Conservation (phyloP, 2,113 vertebrate genomes). For the Mungos mungo region DNA sequence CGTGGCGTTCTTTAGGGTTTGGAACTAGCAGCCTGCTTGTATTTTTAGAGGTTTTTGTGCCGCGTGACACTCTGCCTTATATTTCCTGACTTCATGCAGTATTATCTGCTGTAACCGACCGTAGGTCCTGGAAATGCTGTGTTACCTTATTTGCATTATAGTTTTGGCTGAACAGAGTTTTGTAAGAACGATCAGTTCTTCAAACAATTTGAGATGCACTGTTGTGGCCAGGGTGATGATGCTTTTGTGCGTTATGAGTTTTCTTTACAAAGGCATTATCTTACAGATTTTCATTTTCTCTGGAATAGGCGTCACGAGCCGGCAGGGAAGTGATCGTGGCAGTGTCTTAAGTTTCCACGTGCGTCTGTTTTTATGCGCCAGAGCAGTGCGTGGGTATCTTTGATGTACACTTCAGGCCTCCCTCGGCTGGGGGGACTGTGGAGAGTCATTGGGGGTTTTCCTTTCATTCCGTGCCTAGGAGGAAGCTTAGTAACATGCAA, state of each 20-base stretch:
- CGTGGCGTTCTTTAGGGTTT: not conserved
- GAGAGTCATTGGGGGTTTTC: not conserved
- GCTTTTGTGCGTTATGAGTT: not conserved
- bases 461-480: not conserved
- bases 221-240: not conserved
- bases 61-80: not conserved
- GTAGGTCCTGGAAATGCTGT: not conserved
- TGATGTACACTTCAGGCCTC: not conserved
- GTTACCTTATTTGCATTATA: not conserved
- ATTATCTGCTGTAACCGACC: not conserved
- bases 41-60: not conserved
- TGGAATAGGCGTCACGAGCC: not conserved
- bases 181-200: not conserved
- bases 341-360: not conserved
- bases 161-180: not conserved
- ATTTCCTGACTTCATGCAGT: not conserved
- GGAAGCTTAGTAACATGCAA: not conserved
- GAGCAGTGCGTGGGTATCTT: rapidly evolving
- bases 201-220: not conserved
- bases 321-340: not conserved
- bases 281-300: not conserved
- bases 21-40: not conserved
- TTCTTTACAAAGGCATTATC: not conserved
- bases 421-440: not conserved
- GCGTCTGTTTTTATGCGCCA: not conserved